Conservation (phyloP, 1,140 invertebrate genomes). For the Eciton burchellii region DNA sequence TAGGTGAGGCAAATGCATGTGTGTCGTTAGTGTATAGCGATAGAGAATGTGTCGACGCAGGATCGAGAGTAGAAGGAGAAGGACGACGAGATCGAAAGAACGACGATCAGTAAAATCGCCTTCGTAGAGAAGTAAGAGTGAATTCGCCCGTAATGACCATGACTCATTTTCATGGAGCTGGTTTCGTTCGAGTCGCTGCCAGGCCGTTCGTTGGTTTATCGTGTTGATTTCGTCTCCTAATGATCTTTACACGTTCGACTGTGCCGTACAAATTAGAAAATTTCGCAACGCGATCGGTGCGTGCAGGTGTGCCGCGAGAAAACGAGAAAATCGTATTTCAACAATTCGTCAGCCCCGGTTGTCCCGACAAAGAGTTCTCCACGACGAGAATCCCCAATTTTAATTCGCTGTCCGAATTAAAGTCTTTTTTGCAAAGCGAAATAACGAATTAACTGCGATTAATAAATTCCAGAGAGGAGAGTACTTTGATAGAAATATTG, state of each 20-base stretch:
- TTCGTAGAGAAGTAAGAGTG: conserved; percentile 65
- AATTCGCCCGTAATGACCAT: conserved; percentile 67
- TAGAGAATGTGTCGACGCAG: conserved; percentile 36
- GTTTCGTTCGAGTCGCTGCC: conserved; percentile 57
- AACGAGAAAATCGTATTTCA: background rate
- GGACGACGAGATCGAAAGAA: conserved; percentile 41
- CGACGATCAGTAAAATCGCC: conserved; percentile 54
- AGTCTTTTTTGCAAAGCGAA: too few species aligned
- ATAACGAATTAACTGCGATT: too few species aligned
- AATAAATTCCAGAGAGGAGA: too few species aligned
- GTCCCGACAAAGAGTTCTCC: too few species aligned
- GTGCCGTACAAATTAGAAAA: background rate
- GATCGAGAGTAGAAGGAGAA: conserved; percentile 7
- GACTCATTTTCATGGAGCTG: conserved; percentile 70
- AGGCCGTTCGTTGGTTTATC: background rate
- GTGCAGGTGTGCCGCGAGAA: too few species aligned
- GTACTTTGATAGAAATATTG: too few species aligned
- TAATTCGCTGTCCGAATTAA: too few species aligned
- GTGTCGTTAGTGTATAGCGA: conserved; percentile 44
- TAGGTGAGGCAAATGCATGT: conserved; percentile 38
- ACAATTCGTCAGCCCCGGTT: background rate
- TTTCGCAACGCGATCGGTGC: background rate
- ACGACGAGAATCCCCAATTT: too few species aligned
- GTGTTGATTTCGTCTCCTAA: conserved; percentile 17
- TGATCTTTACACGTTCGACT: background rate